Evolutionary conservation across 2,888 invertebrate genomes (phyloP), one percentile per base, ranked within the genome.

Genomic region (Macaria notata): DNA sequence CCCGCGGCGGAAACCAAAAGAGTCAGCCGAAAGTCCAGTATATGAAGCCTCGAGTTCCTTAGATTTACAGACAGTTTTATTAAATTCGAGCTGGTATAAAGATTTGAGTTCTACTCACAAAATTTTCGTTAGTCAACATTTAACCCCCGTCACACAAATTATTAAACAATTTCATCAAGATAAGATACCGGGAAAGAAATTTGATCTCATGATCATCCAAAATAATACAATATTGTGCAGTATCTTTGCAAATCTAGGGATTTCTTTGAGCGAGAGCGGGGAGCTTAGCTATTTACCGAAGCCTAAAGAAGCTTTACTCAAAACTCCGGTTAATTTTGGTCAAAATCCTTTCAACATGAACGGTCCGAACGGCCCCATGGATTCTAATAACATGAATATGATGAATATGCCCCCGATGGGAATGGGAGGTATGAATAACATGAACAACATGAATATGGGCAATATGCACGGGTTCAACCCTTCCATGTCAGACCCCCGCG

Each of bases 51-150:
- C 84, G 63, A 82, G 84, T 65, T 68, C 83, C 29, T 79, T 88
- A 58, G 93, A 94, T 75, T 89, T 94, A 60, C 94, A 94, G 78
- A 93, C 92, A 61, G 80, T 94, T 65, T 79, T 95, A 51, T 94
- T 95, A 79, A 93, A 92, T 72, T 95, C 95, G 0, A 92, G 91
- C 55, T 95, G 95, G 93, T 95, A 95, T 73, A 94, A 94, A 75
- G 94, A 94, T 62, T 84, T 95, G 47, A 95, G 94, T 68, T 94
- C 94, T 54, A 95, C 94, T 64, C 94, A 94, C 75, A 95, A 95
- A 83, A 93, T 95, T 67, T 93, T 94, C 81, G 93, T 95, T 0
- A 95, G 95, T 74, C 94, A 95, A 71, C 92, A 95, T 75, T 78
- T 95, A 71, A 93, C 94, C 1, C 86, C 93, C 31, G 91, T 94